A percentile compares a stretch with the other conserved stretches of the same genome.
Conservation (phyloP, 2,888 invertebrate genomes). For the Rhyacophila evoluta region DNA sequence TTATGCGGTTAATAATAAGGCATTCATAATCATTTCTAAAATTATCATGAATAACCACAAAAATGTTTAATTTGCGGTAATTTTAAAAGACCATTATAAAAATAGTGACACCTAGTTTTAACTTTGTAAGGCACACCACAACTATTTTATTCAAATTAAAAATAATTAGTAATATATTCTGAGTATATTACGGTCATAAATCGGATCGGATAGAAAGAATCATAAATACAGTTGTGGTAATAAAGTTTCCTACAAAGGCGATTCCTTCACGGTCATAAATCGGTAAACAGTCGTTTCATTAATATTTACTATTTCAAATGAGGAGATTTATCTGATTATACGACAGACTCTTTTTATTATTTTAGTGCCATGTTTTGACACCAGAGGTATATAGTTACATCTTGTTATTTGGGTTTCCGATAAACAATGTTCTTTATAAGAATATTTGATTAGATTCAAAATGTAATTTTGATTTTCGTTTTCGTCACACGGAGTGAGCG, state of each 20-base stretch:
- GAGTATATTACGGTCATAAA: no score
- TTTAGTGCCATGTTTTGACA: background rate
- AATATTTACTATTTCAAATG: conserved; percentile 30
- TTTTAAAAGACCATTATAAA: no score
- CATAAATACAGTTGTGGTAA: conserved; percentile 29
- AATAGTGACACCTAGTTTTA: no score
- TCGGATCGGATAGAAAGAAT: background rate
- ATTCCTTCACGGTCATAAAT: conserved; percentile 33
- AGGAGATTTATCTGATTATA: conserved; percentile 37
- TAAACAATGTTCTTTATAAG: background rate
- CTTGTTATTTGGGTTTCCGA: background rate
- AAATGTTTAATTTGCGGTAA: no score
- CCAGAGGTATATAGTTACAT: background rate
- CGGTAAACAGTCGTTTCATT: conserved; percentile 24
- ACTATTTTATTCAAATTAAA: no score
- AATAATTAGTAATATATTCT: no score
- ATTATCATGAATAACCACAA: no score
- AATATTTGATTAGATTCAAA: background rate
- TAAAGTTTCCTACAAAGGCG: background rate
- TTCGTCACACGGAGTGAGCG: no score
- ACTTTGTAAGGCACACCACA: no score
- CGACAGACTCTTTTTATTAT: conserved; percentile 25
- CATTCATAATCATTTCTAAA: no score
- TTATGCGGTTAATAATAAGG: no score
- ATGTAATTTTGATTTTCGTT: no score